Evolutionary conservation across 2,113 vertebrate genomes (phyloP), one percentile per base, ranked within the genome.

Genomic region (Python bivittatus): DNA sequence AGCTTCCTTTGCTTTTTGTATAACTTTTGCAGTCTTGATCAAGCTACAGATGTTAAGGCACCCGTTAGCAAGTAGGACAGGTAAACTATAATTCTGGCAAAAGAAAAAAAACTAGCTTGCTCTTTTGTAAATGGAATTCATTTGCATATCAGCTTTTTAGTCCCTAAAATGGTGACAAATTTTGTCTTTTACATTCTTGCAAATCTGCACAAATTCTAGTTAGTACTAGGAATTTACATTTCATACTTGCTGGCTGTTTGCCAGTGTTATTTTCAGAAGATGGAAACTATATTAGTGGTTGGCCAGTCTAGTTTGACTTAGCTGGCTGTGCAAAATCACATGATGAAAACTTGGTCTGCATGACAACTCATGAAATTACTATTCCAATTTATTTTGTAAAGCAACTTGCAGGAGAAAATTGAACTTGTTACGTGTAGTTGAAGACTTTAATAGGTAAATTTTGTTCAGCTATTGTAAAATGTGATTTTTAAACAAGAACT

Each of bases 231-330:
- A 48, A 23, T 90, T 25, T 4, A 1, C 7, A 53, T 90, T 27
- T 2, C 91, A 60, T 88, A 54, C 53, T 83, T 83, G 38, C 22
- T 91, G 64, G n/a, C 23, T 84, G n/a, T n/a, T 84, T 94, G 54
- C 93, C 13, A 64, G 61, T n/a, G 54, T 20, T 1, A 91, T 84
- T 12, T 4, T 92, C 83, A 93, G 57, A 42, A 91, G 64, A 61
- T 84, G 6, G 5, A 57, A 88, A 53, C 9, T 33, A 89, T 91
- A 8, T 10, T 92, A 42, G n/a, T 92, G 6, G 0, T 87, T 72
- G 52, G 57, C 2, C 60, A 79, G 0, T 33, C 5, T 52, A 88
- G 0, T 25, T 91, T 90, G 0, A 2, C 90, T 89, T 94, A 88
- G 8, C 88, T 54, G 68, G 6, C 53, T 90, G 58, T 38, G 90